A percentile compares a stretch with the other conserved stretches of the same genome.
Evolutionary conservation across 2,888 invertebrate genomes (phyloP).

Genomic region (Euzetes globulus): DNA sequence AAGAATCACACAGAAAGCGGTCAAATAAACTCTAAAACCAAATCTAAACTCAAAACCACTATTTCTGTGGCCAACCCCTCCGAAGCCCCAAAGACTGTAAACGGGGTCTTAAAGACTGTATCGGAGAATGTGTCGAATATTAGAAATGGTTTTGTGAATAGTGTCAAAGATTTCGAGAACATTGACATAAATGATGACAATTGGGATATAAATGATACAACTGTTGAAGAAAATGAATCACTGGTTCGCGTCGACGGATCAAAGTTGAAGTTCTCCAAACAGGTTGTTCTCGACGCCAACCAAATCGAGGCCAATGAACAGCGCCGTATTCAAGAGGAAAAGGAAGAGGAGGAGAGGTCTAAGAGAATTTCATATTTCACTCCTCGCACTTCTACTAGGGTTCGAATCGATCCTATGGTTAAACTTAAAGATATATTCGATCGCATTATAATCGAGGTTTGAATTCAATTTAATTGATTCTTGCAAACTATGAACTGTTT

Average conservation of each 20-base stretch:
- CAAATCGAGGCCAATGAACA: not conserved
- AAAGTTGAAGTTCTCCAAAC: not conserved
- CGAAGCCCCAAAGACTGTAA: not conserved
- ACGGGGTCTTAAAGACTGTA: not conserved
- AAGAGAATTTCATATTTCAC: not conserved
- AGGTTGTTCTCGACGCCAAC: not conserved
- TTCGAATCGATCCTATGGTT: constrained; percentile 10
- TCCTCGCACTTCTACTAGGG: not conserved
- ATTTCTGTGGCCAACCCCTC: not conserved
- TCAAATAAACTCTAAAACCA: not conserved
- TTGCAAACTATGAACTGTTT: too few species aligned
- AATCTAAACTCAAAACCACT: not conserved
- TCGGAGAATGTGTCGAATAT: not conserved
- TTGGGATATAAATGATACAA: not conserved
- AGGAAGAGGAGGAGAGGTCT: not conserved
- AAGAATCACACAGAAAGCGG: not conserved
- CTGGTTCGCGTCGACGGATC: constrained; percentile 6
- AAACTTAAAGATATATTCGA: not conserved
- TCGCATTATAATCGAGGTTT: too few species aligned
- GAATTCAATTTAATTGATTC: too few species aligned
- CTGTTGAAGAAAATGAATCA: not conserved
- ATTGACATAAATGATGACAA: not conserved
- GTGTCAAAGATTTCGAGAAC: not conserved
- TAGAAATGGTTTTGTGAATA: not conserved
- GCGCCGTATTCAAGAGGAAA: not conserved